Conservation (phyloP, 2,797 vertebrate species). For the Alauda arvensis region DNA sequence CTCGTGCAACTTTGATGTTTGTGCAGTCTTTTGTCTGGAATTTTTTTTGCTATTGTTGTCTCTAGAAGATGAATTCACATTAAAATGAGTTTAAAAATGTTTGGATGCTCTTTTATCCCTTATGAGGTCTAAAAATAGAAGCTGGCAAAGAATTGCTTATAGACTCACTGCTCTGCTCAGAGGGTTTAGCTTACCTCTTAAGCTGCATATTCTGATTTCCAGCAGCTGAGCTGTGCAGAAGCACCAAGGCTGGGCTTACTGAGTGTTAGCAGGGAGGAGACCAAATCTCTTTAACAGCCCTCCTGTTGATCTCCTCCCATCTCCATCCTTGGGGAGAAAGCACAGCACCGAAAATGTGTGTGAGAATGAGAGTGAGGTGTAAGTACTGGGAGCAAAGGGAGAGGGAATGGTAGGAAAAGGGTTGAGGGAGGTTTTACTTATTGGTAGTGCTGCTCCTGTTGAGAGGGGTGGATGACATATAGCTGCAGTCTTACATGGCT, state of each 20-base stretch:
- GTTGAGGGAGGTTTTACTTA: not conserved
- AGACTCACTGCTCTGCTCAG: not conserved
- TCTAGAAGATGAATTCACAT: not conserved
- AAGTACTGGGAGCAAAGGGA: not conserved
- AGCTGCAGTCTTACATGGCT: not conserved
- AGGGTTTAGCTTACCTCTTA: not conserved
- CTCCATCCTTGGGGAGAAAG: not conserved
- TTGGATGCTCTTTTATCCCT: slow-evolving; percentile 8
- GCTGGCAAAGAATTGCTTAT: not conserved
- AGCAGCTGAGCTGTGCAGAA: not conserved
- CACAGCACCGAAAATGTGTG: rapidly evolving
- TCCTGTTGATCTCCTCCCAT: not conserved
- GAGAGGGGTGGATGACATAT: not conserved
- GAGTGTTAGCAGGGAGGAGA: not conserved
- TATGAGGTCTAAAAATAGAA: not conserved
- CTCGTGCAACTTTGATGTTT: not conserved
- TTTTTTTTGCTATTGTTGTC: not conserved
- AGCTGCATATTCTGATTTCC: not conserved
- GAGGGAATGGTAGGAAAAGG: not conserved
- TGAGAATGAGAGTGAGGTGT: rapidly evolving
- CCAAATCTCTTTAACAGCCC: not conserved
- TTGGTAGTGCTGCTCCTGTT: not conserved
- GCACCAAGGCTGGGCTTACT: not conserved
- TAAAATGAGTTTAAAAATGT: not conserved
- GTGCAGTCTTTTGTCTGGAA: not conserved